These are phyloP conservation scores for Caretta caretta DNA, from an alignment of 2,113 vertebrate species.

Conservation along the genomic window DNA sequence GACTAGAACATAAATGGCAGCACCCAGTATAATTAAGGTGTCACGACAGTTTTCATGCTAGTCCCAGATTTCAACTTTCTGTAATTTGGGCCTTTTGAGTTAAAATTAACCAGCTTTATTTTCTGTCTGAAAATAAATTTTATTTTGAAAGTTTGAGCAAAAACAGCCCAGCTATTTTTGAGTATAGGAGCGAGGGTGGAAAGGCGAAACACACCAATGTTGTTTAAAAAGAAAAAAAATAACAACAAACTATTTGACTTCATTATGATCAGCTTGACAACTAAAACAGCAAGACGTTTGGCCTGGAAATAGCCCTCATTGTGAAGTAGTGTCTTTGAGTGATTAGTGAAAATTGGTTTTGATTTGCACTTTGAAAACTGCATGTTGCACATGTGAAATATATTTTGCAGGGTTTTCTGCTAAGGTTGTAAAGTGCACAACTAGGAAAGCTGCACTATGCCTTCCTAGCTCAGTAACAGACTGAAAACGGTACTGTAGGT, in stretches of 20 bases:
- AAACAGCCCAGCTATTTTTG: neutral
- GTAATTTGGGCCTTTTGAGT: neutral
- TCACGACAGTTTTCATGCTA: neutral
- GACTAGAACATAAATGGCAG: neutral
- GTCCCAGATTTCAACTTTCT: neutral
- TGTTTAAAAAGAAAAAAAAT: neutral
- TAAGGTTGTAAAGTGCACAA: neutral
- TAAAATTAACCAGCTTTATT: neutral
- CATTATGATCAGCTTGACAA: neutral
- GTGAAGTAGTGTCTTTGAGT: neutral
- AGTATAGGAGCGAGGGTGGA: neutral
- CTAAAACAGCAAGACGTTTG: neutral
- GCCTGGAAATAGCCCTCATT: neutral
- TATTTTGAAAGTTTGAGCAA: neutral
- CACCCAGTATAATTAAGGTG: neutral
- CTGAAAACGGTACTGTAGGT: neutral
- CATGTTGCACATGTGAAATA: neutral
- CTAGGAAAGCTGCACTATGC: neutral
- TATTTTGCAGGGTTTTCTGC: neutral
- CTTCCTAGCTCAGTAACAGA: neutral
- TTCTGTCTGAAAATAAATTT: neutral
- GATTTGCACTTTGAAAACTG: neutral
- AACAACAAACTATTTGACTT: neutral
- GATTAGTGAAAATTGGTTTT: neutral
- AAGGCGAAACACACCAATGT: neutral